A percentile compares a stretch with the other conserved stretches of the same genome.
phyloP scores from a whole-genome alignment of 2,113 vertebrate species.

The Seriola rivoliana region DNA sequence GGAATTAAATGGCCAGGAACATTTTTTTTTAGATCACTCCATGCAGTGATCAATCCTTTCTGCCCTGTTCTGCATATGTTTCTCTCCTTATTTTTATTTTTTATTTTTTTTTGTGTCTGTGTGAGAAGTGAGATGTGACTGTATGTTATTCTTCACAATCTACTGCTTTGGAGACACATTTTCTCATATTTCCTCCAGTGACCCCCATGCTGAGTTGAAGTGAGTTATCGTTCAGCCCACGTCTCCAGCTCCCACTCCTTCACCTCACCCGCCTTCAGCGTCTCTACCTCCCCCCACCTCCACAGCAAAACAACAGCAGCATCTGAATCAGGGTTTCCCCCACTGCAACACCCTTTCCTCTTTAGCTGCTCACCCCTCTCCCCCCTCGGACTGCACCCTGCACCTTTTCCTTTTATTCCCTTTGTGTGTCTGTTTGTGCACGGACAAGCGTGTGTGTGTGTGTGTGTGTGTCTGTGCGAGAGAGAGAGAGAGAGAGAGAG shows the following conservation, averaged over 20 bases:
- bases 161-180: constrained; percentile 17
- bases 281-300: background rate
- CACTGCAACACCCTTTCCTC: constrained; percentile 45
- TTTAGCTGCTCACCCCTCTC: constrained; percentile 15
- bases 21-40: constrained; percentile 44
- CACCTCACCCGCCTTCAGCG: background rate
- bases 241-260: constrained; percentile 26
- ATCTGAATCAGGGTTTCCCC: constrained; percentile 59
- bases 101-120: constrained; percentile 3
- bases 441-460: background rate
- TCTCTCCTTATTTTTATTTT: background rate
- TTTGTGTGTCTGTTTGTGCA: constrained; percentile 65
- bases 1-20: constrained; percentile 63
- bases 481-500: background rate
- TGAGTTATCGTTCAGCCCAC: constrained; percentile 39
- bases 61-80: constrained; percentile 23
- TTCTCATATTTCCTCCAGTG: constrained; percentile 19
- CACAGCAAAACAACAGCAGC: constrained; percentile 46
- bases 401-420: constrained; percentile 61
- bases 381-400: constrained; percentile 6
- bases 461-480: constrained; percentile 2
- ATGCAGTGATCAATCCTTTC: constrained; percentile 48
- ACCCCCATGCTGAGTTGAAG: constrained; percentile 25
- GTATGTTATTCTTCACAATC: constrained; percentile 18
- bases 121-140: background rate